A percentile compares a stretch with the other conserved stretches of the same genome.
Evolutionary conservation across 2,888 invertebrate genomes (phyloP).

Genomic region (Patella pellucida): DNA sequence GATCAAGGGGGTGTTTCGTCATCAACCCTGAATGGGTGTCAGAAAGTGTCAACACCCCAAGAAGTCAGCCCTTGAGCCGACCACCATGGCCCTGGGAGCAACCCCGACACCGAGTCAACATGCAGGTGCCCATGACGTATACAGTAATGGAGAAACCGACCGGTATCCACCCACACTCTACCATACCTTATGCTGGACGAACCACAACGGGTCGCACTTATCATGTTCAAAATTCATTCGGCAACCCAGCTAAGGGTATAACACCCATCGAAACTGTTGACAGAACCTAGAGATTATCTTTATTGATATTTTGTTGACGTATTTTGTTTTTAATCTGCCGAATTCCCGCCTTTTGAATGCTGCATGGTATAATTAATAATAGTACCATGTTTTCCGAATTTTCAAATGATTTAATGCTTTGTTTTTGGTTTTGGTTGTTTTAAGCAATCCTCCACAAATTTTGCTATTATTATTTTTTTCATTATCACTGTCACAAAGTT

Average conservation of each 20-base stretch:
- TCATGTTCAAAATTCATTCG: not conserved
- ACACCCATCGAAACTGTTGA: not conserved
- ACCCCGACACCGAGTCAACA: conserved; percentile 54
- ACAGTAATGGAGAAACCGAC: conserved; percentile 5
- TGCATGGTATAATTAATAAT: too few species aligned
- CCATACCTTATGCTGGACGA: not conserved
- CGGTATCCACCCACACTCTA: not conserved
- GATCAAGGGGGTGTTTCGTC: conserved; percentile 51
- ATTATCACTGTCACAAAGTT: too few species aligned
- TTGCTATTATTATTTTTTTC: too few species aligned
- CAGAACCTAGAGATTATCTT: not conserved
- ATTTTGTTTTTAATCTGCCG: too few species aligned
- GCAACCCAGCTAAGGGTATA: not conserved
- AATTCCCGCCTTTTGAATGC: too few species aligned
- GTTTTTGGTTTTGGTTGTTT: too few species aligned
- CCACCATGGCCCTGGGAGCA: conserved; percentile 63
- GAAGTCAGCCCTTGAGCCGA: conserved; percentile 48
- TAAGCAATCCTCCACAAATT: too few species aligned
- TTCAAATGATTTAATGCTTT: too few species aligned
- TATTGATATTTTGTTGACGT: too few species aligned
- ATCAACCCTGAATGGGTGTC: conserved; percentile 60
- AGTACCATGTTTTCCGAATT: too few species aligned
- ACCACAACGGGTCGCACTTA: not conserved
- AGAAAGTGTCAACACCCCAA: conserved; percentile 50
- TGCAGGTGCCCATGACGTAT: conserved; percentile 41